Conservation (phyloP, 2,797 vertebrate genomes). For the Enteromius thamalakanensis region DNA sequence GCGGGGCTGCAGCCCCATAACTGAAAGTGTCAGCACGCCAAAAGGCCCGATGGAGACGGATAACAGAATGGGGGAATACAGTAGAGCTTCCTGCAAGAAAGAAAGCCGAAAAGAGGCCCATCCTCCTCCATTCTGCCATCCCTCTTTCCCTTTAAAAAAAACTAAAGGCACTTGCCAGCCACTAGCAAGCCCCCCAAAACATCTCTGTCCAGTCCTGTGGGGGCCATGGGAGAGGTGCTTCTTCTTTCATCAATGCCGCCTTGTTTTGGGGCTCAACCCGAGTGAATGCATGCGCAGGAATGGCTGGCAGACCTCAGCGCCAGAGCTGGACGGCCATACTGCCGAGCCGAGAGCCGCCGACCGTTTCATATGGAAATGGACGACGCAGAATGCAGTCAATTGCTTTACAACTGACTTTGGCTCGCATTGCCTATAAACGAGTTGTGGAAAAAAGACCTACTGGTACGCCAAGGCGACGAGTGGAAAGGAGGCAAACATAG, state of each 20-base stretch:
- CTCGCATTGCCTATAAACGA: constrained; percentile 59
- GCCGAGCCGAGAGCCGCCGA: constrained; percentile 76
- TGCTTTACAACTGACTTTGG: constrained; percentile 87
- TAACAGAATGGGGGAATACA: constrained; percentile 64
- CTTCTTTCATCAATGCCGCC: constrained; percentile 73
- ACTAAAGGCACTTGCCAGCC: constrained; percentile 65
- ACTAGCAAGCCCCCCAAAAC: constrained; percentile 60
- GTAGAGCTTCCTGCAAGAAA: constrained; percentile 64
- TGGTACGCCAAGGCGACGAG: constrained; percentile 43
- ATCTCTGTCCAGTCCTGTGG: constrained; percentile 69
- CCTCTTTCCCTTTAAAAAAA: constrained; percentile 57
- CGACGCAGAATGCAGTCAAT: constrained; percentile 82
- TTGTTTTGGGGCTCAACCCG: constrained; percentile 73
- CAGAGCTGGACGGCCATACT: constrained; percentile 71
- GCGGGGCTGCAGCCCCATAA: constrained; percentile 74
- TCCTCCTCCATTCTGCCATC: constrained; percentile 45
- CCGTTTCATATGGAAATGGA: constrained; percentile 87
- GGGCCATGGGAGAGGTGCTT: constrained; percentile 68
- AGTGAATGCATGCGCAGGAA: constrained; percentile 70
- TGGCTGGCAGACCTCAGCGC: constrained; percentile 73
- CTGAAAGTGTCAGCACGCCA: constrained; percentile 72
- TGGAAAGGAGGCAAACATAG: constrained; percentile 65
- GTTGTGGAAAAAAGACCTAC: constrained; percentile 65
- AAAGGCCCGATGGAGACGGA: constrained; percentile 65
- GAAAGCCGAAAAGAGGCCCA: constrained; percentile 57